Percentiles rank a stretch among this genome's conserved stretches.
These are phyloP conservation scores for Hycleus cichorii DNA, from an alignment of 1,140 invertebrate genomes.

Conservation along the genomic window DNA sequence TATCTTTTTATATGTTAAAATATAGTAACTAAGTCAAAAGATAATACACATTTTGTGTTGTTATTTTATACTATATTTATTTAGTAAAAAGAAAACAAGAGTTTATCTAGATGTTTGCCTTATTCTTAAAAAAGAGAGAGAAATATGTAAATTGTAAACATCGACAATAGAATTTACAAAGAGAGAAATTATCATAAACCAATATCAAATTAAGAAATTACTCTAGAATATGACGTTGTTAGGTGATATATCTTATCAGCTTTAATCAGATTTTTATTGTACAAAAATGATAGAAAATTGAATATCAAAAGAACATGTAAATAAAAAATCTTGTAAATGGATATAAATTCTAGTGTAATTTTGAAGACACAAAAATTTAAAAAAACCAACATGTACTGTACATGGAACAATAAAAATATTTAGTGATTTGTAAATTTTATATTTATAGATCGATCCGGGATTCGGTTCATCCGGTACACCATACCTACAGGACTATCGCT, in stretches of 20 bases:
- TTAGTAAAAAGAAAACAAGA: constrained; percentile 4
- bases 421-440: constrained; percentile 36
- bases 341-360: constrained; percentile 15
- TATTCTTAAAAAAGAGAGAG: constrained; percentile 8
- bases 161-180: constrained; percentile 22
- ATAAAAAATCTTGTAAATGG: constrained; percentile 25
- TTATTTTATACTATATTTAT: constrained; percentile 12
- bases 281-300: constrained; percentile 20
- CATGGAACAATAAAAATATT: constrained; percentile 34
- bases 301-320: constrained; percentile 25
- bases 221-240: constrained; percentile 2
- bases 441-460: constrained; percentile 31
- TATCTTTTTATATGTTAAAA: constrained; percentile 10
- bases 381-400: constrained; percentile 28
- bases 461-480: constrained; percentile 36
- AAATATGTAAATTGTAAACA: constrained; percentile 13
- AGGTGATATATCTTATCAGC: constrained; percentile 23
- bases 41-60: constrained; percentile 6
- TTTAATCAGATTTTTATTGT: constrained; percentile 35
- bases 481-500: constrained; percentile 25
- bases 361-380: not conserved
- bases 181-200: constrained; percentile 5
- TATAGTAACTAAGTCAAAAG: not conserved
- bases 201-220: constrained; percentile 9
- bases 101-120: constrained; percentile 13